Conservation (phyloP, 2,888 invertebrate species). For the Hypselothyrea guttata region DNA sequence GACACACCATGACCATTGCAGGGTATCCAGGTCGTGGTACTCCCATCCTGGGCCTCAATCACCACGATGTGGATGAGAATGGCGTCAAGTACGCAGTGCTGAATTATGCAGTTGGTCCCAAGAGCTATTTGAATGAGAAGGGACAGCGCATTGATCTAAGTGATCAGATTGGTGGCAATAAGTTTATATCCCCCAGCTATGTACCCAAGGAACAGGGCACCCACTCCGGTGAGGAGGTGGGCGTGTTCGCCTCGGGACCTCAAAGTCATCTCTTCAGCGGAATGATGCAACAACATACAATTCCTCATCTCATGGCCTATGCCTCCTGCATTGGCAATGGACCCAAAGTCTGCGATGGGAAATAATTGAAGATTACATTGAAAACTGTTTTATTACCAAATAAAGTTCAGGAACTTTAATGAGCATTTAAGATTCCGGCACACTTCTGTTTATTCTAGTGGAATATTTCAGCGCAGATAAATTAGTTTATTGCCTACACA, state of each 20-base stretch:
- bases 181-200: conserved; percentile 62
- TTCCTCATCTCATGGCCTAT: conserved; percentile 89
- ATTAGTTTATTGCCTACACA: too few relatives aligned
- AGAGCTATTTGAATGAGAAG: conserved; percentile 61
- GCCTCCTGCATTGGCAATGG: conserved; percentile 88
- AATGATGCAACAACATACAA: conserved; percentile 88
- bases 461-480: too few relatives aligned
- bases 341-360: conserved; percentile 76
- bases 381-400: too few relatives aligned
- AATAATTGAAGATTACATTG: neutral
- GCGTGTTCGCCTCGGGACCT: conserved; percentile 89
- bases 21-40: conserved; percentile 87
- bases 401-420: too few relatives aligned
- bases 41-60: conserved; percentile 83
- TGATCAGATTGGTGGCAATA: conserved; percentile 31
- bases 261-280: conserved; percentile 91
- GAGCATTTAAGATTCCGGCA: too few relatives aligned
- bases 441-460: too few relatives aligned
- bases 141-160: conserved; percentile 69
- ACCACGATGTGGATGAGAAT: conserved; percentile 59
- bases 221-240: conserved; percentile 91
- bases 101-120: conserved; percentile 89
- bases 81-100: conserved; percentile 85
- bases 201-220: conserved; percentile 83
- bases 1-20: conserved; percentile 88